Percentiles rank a stretch among this genome's conserved stretches.
Conservation (phyloP, 2,888 invertebrate genomes). For the Archips xylosteana region DNA sequence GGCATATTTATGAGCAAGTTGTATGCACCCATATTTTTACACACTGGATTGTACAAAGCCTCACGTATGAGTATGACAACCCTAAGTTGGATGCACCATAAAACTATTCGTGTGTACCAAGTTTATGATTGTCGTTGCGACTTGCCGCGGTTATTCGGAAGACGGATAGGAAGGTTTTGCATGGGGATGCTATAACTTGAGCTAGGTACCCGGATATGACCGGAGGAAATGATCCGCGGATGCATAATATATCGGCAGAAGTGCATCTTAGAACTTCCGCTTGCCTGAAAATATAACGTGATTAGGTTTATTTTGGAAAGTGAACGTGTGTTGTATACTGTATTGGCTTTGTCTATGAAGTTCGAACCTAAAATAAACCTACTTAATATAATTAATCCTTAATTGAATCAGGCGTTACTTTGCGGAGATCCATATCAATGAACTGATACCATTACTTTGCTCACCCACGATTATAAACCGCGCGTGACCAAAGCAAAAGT, state of each 20-base stretch:
- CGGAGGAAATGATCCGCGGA: constrained; percentile 47
- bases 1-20: too few species aligned
- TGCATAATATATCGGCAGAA: constrained; percentile 29
- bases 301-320: neutral
- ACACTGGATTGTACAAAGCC: neutral
- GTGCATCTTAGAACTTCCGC: constrained; percentile 15
- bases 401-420: too few species aligned
- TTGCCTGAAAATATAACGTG: constrained; percentile 1
- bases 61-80: neutral
- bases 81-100: constrained; percentile 54
- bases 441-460: too few species aligned
- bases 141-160: constrained; percentile 55
- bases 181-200: constrained; percentile 49
- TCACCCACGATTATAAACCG: too few species aligned
- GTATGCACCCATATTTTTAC: too few species aligned
- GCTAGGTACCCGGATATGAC: constrained; percentile 49
- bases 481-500: too few species aligned
- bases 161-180: constrained; percentile 51
- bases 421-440: too few species aligned
- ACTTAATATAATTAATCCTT: too few species aligned
- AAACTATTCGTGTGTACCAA: constrained; percentile 63
- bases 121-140: constrained; percentile 62
- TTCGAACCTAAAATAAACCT: too few species aligned
- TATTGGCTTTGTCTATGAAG: too few species aligned
- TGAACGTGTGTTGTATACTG: neutral